phyloP scores from a whole-genome alignment of 2,888 invertebrate species.

The Ichneumoninae sp. region DNA sequence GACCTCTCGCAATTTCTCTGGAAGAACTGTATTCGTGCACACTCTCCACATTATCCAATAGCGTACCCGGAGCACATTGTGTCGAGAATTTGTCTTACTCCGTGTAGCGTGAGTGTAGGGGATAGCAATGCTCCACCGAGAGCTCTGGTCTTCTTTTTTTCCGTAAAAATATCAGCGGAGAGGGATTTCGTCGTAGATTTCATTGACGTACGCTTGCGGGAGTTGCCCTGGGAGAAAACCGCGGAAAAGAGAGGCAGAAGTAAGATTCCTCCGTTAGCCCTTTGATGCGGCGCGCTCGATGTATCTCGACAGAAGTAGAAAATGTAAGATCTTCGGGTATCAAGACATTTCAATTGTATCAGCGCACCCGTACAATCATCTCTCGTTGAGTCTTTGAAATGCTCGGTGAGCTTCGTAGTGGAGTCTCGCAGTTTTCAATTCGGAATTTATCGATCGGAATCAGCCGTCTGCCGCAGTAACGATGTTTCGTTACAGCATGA shows the following conservation, averaged over 20 bases:
- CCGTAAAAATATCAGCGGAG: neutral
- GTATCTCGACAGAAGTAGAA: constrained; percentile 11
- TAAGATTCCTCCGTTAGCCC: neutral
- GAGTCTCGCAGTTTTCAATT: constrained; percentile 47
- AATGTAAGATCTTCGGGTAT: constrained; percentile 4
- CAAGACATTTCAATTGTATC: constrained; percentile 39
- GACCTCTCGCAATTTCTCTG: neutral
- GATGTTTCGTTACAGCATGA: constrained; percentile 52
- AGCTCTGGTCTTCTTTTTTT: neutral
- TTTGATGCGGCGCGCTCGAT: constrained; percentile 1
- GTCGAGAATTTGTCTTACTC: neutral
- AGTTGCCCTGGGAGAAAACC: neutral
- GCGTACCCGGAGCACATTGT: neutral
- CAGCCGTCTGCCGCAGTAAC: constrained; percentile 37
- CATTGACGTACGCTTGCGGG: neutral
- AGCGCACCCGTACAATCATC: constrained; percentile 2
- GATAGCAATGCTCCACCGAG: constrained; percentile 2
- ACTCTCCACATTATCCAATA: neutral
- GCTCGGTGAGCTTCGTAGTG: constrained; percentile 18
- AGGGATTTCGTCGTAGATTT: neutral
- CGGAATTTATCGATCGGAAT: constrained; percentile 48
- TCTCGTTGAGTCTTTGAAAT: constrained; percentile 3
- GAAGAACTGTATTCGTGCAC: neutral
- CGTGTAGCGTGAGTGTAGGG: neutral
- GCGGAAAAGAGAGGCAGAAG: neutral